Base-by-base conservation (phyloP, 2,888 invertebrate genomes). In the Ophion obscuratus region DNA sequence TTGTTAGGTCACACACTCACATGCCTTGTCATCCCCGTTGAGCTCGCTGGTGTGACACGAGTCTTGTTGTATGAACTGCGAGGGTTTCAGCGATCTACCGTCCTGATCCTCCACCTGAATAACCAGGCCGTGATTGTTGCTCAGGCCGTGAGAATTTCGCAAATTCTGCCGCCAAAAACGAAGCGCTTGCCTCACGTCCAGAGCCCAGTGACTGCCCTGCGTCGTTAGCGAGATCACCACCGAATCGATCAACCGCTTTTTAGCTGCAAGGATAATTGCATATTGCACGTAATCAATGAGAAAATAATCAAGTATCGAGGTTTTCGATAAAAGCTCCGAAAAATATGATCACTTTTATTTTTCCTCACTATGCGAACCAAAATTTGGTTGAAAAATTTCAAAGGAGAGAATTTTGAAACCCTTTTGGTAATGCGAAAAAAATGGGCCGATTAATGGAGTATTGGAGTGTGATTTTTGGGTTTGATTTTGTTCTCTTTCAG, bases 21-120 rank as follows among this genome's bases (percentile, higher is more conserved):
- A 94, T 94, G 94, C 94, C 94, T 94, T 94, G 90, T 94, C 92
- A 93, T 94, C 92, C 88, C 89, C 86, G 87, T 90, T 89, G 77
- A 87, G 88, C n/a, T 91, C 91, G 85, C 81, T 76, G 27, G 76
- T 64, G 64, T 89, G 89, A 86, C 94, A 94, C 24, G 92, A 90
- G 7, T 92, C 90, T 81, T 92, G 90, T 62, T 95, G 95, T 92
- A 96, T 95, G 91, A 95, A 95, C 88, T 93, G 93, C 84, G 94
- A 93, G 0, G 95, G 95, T 84, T 94, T 94, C 76, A 95, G 90
- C 1, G 94, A 91, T 83, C 94, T 94, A 7, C 95, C 95, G 76
- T 96, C 95, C 91, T 96, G 96, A 91, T 96, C 95, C 91, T 96
- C 96, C 31, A 96, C 95, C 88, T 95, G 94, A n/a, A 96, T 93